Conservation (phyloP, 2,888 invertebrate species). For the Agapostemon virescens region DNA sequence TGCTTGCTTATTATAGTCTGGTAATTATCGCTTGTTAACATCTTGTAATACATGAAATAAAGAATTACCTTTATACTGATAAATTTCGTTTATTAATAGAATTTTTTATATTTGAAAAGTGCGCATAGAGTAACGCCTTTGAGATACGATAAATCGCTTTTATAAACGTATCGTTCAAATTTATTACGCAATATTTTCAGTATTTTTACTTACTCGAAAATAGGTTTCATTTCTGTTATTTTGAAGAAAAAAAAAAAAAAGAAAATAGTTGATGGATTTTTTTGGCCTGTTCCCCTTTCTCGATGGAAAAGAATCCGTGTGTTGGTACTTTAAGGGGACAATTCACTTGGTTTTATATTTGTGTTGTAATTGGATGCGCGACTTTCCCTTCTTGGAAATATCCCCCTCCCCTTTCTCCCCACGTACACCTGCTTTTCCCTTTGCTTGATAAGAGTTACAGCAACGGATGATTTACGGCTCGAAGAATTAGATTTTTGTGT, state of each 20-base stretch:
- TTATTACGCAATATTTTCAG: neutral
- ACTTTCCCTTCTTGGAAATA: slow-evolving; percentile 49
- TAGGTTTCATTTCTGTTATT: neutral
- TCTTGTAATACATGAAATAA: neutral
- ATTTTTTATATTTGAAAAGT: neutral
- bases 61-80: neutral
- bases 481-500: neutral
- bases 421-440: neutral
- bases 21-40: slow-evolving; percentile 6
- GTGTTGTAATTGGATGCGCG: slow-evolving; percentile 23
- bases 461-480: neutral
- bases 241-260: too few relatives aligned
- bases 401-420: neutral
- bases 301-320: neutral
- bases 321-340: neutral
- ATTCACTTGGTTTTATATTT: neutral
- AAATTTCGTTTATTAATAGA: neutral
- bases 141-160: neutral
- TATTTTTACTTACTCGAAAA: neutral
- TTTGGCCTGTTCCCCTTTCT: neutral
- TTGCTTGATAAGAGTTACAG: slow-evolving; percentile 5
- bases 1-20: slow-evolving; percentile 7
- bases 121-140: neutral
- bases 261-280: neutral
- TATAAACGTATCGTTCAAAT: neutral